Evolutionary conservation across 2,797 vertebrate genomes (phyloP), one percentile per base, ranked within the genome.

Genomic region (Sebastolobus alascanus): DNA sequence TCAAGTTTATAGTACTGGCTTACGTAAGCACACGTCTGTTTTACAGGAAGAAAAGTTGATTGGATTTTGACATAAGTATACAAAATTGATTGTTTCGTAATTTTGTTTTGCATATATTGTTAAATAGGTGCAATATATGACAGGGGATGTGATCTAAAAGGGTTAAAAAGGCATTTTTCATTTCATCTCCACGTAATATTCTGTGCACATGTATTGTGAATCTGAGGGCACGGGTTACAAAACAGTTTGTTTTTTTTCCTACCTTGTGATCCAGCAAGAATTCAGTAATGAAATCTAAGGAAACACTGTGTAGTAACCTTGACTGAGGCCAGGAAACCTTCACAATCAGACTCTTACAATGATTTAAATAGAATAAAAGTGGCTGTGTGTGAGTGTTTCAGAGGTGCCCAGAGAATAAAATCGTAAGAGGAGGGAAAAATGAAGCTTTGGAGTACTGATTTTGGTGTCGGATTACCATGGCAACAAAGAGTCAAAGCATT

Each of bases 401-500:
- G 55, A 65, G 20, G 10, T 16, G 37, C 63, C 22, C 6, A 16
- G 22, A 56, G 3, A 64, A 43, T 56, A 27, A 14, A 50, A 18
- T 40, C 18, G n/a, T 25, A 38, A 68, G 1, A 37, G 38, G 16
- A 29, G 8, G 3, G 2, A 2, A 77, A 56, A 40, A 37, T 35
- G 1, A 63, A 70, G 5, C 29, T 5, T 33, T 5, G 16, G 22
- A 66, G 40, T 50, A 35, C 54, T 33, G 66, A 71, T 68, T 77
- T 35, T 33, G 20, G 40, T 80, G 14, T 75, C 0, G 0, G 40
- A 63, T 85, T 65, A 56, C 88, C 74, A 81, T 80, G 66, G 79
- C 60, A 87, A 90, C 76, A 74, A 64, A 68, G 25, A 52, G 52
- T 71, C 35, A 50, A 76, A 74, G 59, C 52, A 60, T 75, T 76